Evolutionary conservation across 1,140 invertebrate genomes (phyloP).

Genomic region (Drosophila paulistorum): DNA sequence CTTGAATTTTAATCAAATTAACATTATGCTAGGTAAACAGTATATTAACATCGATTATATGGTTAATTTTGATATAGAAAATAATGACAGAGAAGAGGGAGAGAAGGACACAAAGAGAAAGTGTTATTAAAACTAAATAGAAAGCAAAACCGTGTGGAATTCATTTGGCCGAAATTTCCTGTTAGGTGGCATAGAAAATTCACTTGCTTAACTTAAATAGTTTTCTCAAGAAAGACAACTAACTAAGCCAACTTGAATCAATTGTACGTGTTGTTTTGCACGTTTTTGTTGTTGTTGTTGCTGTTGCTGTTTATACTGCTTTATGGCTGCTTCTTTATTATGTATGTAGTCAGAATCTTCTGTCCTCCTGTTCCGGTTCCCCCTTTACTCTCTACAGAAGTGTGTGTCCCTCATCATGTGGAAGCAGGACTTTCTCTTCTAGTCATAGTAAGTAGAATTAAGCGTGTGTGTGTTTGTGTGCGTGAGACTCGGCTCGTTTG

Average conservation of each 20-base stretch:
- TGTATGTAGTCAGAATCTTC: slow-evolving; percentile 38
- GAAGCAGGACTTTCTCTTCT: slow-evolving; percentile 23
- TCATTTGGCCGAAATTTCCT: not conserved
- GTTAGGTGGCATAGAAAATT: slow-evolving; percentile 2
- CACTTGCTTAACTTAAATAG: slow-evolving; percentile 8
- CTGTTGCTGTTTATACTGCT: slow-evolving; percentile 34
- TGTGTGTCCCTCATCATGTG: not conserved
- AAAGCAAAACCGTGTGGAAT: too few relatives aligned
- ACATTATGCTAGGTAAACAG: not conserved
- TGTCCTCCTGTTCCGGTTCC: not conserved
- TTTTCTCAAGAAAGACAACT: slow-evolving; percentile 19
- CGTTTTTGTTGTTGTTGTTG: slow-evolving; percentile 40
- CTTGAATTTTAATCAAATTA: not conserved
- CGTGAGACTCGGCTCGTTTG: slow-evolving; percentile 45
- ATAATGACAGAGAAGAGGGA: not conserved
- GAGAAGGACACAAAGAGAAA: too few relatives aligned
- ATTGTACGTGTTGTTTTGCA: slow-evolving; percentile 78
- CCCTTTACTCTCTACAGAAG: not conserved
- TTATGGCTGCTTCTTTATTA: slow-evolving; percentile 75
- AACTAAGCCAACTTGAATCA: slow-evolving; percentile 44
- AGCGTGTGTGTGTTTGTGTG: slow-evolving; percentile 25
- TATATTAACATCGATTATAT: not conserved
- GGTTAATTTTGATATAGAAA: too few relatives aligned
- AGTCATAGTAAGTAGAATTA: slow-evolving; percentile 3
- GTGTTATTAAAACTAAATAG: too few relatives aligned